Conservation (phyloP, 2,797 vertebrate species). For the Lutjanus campechanus region DNA sequence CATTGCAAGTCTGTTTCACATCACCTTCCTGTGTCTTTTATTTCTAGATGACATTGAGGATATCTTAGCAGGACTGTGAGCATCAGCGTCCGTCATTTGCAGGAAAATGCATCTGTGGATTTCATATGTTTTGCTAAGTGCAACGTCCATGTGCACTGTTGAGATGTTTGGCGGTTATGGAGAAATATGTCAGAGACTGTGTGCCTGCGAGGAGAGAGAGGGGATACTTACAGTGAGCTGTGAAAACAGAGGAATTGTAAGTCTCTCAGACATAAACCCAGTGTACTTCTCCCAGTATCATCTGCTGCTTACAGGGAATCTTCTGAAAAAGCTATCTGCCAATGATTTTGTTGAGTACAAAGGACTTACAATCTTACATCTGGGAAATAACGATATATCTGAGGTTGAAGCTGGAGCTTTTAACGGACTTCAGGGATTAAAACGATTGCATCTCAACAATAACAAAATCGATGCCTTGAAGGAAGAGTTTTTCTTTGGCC, state of each 20-base stretch:
- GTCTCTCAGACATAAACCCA: conserved; percentile 92
- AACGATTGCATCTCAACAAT: conserved; percentile 96
- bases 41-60: conserved; percentile 86
- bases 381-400: conserved; percentile 97
- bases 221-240: conserved; percentile 94
- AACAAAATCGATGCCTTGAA: conserved; percentile 95
- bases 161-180: conserved; percentile 94
- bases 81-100: conserved; percentile 58
- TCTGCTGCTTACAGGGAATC: conserved; percentile 94
- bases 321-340: conserved; percentile 91
- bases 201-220: conserved; percentile 97
- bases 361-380: conserved; percentile 94
- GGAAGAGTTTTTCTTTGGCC: conserved; percentile 94
- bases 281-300: conserved; percentile 92
- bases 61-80: conserved; percentile 76
- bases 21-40: conserved; percentile 76
- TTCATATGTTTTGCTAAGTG: conserved; percentile 89
- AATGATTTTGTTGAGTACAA: conserved; percentile 94
- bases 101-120: conserved; percentile 96
- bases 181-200: conserved; percentile 94
- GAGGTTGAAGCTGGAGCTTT: conserved; percentile 96
- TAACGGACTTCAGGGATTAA: conserved; percentile 93
- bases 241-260: conserved; percentile 95
- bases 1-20: conserved; percentile 54
- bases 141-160: conserved; percentile 88